A percentile compares a stretch with the other conserved stretches of the same genome.
These are phyloP conservation scores for Phengaris alcon DNA, from an alignment of 2,888 invertebrate genomes.

Conservation along the genomic window DNA sequence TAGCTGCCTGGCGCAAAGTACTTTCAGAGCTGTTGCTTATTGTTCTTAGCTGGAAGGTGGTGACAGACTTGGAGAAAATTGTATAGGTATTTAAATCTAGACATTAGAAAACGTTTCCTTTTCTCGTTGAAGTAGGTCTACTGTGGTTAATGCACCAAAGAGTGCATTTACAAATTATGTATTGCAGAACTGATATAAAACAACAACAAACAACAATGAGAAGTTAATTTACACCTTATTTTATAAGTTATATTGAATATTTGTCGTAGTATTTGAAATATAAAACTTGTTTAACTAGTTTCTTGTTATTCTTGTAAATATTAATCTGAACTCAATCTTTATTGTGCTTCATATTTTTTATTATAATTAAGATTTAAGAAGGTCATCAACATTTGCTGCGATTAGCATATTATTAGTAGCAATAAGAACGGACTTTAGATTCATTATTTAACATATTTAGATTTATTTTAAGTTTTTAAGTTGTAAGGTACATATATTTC, in stretches of 20 bases:
- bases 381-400: neutral
- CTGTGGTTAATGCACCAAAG: neutral
- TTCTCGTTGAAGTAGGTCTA: neutral
- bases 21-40: neutral
- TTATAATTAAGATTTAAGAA: neutral
- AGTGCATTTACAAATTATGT: neutral
- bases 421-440: neutral
- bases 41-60: neutral
- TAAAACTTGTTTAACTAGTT: no score
- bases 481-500: no score
- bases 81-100: conserved; percentile 14
- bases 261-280: no score
- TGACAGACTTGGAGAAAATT: conserved; percentile 3
- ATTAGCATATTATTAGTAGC: neutral
- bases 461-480: neutral
- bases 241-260: no score
- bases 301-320: neutral
- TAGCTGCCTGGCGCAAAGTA: neutral
- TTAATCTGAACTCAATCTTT: neutral
- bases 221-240: no score
- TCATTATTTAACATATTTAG: neutral
- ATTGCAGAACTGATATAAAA: no score
- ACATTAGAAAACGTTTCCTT: conserved; percentile 3
- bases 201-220: no score
- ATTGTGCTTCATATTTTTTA: neutral